Conservation (phyloP, 1,140 invertebrate species). For the Drosophila carrolli region DNA sequence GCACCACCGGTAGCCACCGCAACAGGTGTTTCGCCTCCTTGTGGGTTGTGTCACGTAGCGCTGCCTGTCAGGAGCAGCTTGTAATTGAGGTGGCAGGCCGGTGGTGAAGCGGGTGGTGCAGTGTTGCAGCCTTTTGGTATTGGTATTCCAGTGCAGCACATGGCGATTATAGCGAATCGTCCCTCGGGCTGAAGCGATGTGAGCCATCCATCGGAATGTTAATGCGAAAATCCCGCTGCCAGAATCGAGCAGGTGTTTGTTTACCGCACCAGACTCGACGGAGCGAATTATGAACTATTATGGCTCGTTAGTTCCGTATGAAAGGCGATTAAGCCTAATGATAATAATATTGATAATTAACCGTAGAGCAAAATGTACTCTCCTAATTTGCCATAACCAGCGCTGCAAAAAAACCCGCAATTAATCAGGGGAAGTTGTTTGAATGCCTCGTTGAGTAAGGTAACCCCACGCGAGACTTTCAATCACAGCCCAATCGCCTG, state of each 20-base stretch:
- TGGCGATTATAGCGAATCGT: conserved; percentile 50
- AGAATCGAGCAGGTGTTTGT: conserved; percentile 40
- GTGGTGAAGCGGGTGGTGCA: background rate
- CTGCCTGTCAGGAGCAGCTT: conserved; percentile 62
- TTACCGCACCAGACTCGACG: conserved; percentile 9
- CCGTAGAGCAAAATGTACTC: conserved; percentile 22
- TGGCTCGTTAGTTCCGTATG: conserved; percentile 47
- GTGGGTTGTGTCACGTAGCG: conserved; percentile 71
- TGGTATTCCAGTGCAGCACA: conserved; percentile 63
- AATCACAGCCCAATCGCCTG: conserved; percentile 26
- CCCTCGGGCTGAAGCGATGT: conserved; percentile 24
- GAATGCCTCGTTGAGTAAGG: background rate
- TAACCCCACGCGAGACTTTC: conserved; percentile 24
- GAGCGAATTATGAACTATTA: conserved; percentile 50
- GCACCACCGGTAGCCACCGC: conserved; percentile 46
- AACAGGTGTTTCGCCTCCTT: conserved; percentile 66
- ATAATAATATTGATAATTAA: conserved; percentile 46
- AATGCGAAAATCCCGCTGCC: conserved; percentile 33
- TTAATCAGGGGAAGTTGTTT: conserved; percentile 32
- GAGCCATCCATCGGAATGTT: conserved; percentile 45
- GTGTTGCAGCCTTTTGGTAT: conserved; percentile 45
- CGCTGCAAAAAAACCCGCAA: conserved; percentile 9
- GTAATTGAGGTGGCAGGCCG: conserved; percentile 68
- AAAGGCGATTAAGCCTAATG: conserved; percentile 38
- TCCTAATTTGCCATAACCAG: conserved; percentile 36